phyloP scores from a whole-genome alignment of 2,797 vertebrate genomes.

The Geotria australis region DNA sequence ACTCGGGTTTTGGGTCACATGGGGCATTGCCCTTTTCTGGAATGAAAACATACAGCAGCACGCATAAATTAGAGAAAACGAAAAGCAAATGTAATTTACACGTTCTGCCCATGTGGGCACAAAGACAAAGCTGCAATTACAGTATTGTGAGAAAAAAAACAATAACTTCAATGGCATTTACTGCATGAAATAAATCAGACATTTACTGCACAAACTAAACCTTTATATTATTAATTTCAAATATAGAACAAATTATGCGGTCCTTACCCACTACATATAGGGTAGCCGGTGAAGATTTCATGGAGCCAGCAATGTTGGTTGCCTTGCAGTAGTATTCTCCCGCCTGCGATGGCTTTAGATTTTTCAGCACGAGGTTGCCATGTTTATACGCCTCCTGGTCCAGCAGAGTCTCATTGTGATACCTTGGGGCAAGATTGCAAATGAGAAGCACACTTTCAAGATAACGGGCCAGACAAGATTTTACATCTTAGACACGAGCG shows the following conservation, averaged over 20 bases:
- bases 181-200: not conserved
- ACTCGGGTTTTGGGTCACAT: constrained; percentile 39
- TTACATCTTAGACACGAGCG: too few relatives aligned
- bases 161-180: not conserved
- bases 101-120: too few relatives aligned
- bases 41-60: too few relatives aligned
- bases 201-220: not conserved
- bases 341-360: constrained; percentile 23
- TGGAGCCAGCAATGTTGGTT: constrained; percentile 32
- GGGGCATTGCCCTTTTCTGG: constrained; percentile 26
- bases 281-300: constrained; percentile 37
- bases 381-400: constrained; percentile 21
- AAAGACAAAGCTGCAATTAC: not conserved
- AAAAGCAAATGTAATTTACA: too few relatives aligned
- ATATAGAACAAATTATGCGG: not conserved
- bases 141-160: not conserved
- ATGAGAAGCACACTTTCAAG: too few relatives aligned
- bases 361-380: constrained; percentile 39
- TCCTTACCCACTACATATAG: constrained; percentile 47
- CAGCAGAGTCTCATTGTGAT: constrained; percentile 47
- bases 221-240: not conserved
- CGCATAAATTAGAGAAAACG: too few relatives aligned
- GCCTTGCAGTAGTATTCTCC: constrained; percentile 78
- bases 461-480: too few relatives aligned
- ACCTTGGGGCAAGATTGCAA: constrained; percentile 14